Percentiles rank a stretch among this genome's conserved stretches.
These are phyloP conservation scores for Belonocnema kinseyi DNA, from an alignment of 1,140 invertebrate genomes.

Conservation along the genomic window DNA sequence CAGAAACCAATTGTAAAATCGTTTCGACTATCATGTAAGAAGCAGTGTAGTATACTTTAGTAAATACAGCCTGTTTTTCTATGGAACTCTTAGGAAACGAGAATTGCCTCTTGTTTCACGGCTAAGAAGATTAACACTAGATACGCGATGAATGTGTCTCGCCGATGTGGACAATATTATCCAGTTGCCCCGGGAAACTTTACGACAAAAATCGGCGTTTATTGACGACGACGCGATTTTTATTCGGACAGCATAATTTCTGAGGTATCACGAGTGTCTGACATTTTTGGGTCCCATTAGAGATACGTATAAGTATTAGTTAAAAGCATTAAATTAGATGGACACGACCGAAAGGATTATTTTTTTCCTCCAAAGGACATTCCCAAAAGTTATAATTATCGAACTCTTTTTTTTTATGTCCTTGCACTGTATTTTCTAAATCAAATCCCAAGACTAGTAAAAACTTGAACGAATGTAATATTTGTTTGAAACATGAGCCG, in stretches of 20 bases:
- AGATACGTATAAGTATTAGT: constrained; percentile 45
- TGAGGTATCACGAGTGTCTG: constrained; percentile 34
- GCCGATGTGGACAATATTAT: constrained; percentile 8
- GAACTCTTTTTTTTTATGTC: background rate
- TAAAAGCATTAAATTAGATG: constrained; percentile 43
- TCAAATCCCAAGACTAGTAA: constrained; percentile 36
- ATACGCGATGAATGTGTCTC: constrained; percentile 6
- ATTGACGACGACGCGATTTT: background rate
- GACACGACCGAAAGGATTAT: constrained; percentile 35
- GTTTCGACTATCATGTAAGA: constrained; percentile 18
- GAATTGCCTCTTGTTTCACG: constrained; percentile 2
- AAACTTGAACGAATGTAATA: constrained; percentile 39
- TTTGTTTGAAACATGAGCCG: constrained; percentile 43
- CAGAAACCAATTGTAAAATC: background rate
- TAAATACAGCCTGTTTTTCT: background rate
- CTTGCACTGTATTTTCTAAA: constrained; percentile 23
- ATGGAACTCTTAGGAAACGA: constrained; percentile 13
- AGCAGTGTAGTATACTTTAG: constrained; percentile 21
- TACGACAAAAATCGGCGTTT: background rate
- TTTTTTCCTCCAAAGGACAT: constrained; percentile 36
- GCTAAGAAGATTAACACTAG: constrained; percentile 13
- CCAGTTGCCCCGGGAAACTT: background rate
- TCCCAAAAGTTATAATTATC: constrained; percentile 26
- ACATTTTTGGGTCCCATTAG: constrained; percentile 44
- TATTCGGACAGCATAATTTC: background rate